Percentiles rank a stretch among this genome's conserved stretches.
phyloP scores from a whole-genome alignment of 2,797 vertebrate genomes.

The Sebastes trivittatus region DNA sequence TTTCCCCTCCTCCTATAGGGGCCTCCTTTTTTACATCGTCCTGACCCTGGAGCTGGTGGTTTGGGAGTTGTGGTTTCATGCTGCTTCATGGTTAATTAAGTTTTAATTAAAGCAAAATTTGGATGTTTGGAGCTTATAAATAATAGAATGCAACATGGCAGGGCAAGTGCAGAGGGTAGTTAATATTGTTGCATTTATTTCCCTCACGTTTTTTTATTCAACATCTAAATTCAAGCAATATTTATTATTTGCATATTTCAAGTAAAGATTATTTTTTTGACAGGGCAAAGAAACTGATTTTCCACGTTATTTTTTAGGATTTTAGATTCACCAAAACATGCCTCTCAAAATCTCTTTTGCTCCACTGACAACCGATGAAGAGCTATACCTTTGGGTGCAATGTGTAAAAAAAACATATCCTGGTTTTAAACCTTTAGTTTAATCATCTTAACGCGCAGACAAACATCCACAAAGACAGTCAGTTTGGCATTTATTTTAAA shows the following conservation, averaged over 20 bases:
- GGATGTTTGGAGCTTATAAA: background rate
- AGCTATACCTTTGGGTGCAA: background rate
- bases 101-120: constrained; percentile 12
- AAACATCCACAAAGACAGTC: no score
- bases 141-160: background rate
- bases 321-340: background rate
- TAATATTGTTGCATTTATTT: background rate
- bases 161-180: background rate
- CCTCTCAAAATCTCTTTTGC: background rate
- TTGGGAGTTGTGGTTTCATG: constrained; percentile 27
- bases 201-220: background rate
- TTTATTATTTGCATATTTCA: background rate
- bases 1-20: background rate
- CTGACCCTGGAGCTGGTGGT: constrained; percentile 27
- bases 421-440: background rate
- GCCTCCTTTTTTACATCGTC: constrained; percentile 25
- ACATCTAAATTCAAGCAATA: background rate
- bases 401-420: background rate
- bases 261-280: background rate
- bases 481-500: background rate
- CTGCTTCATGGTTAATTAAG: constrained; percentile 7
- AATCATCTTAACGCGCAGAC: background rate
- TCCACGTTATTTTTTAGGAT: background rate
- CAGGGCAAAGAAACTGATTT: background rate
- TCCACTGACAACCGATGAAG: background rate